Evolutionary conservation across 2,797 vertebrate genomes (phyloP), one percentile per base, ranked within the genome.

Genomic region (Xerus rutilus): DNA sequence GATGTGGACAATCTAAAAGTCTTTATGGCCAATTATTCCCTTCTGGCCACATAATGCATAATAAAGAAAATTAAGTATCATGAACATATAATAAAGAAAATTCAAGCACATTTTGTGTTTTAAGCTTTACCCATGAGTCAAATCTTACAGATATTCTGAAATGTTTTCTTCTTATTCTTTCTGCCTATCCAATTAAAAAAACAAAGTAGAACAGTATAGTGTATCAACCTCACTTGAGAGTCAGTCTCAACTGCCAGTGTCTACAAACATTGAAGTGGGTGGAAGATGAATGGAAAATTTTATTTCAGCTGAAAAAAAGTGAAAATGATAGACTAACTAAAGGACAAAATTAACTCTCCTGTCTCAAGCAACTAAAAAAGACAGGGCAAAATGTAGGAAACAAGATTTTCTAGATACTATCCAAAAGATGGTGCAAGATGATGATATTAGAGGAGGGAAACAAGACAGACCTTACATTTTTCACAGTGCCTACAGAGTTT

Each of bases 81-180:
- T 39, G 39, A 88, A 83, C 39, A 88, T 0, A 0, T 35, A 70
- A 87, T 85, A 94, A 74, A 89, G 86, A 82, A 93, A 95, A 93
- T 13, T 12, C 57, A 96, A 84, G 49, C 43, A 49, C 72, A 91
- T 52, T 78, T 67, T 49, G 28, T 69, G 62, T 64, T 91, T 87
- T 47, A 76, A 82, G 82, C 45, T 94, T 95, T 81, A 64, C 23
- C 49, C 77, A 86, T 78, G 49, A 94, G 67, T 95, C 81, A 96
- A 87, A 94, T 70, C 47, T 67, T 93, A 73, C 11, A 89, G 82
- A 18, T 70, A 77, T 1, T 88, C n/a, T 73, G 76, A 11, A 84
- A 73, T 92, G 86, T 49, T 94, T 67, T 83, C 11, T 77, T 92
- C 11, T 77, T 92, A n/a, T 21, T 72, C 39, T 52, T 93, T 92